These are phyloP conservation scores for Lepidonotus clava DNA, from an alignment of 2,888 invertebrate genomes.

Conservation along the genomic window DNA sequence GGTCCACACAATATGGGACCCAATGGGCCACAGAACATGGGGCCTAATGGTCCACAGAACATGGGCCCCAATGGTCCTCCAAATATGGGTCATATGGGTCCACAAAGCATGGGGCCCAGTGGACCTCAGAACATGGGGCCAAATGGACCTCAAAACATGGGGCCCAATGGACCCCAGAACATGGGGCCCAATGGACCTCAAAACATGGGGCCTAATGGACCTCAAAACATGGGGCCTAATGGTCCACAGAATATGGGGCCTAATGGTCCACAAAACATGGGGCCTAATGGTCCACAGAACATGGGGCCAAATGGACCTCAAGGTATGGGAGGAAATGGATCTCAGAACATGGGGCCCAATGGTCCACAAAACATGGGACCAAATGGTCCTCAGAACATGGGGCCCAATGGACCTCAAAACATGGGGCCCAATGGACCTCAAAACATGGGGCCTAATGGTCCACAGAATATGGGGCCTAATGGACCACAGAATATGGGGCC, in stretches of 20 bases:
- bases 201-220: slow-evolving; percentile 2
- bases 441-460: slow-evolving; percentile 10
- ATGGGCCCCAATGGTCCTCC: slow-evolving; percentile 38
- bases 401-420: slow-evolving; percentile 2
- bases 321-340: background rate
- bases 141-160: slow-evolving; percentile 17
- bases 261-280: background rate
- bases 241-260: slow-evolving; percentile 7
- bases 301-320: background rate
- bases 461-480: slow-evolving; percentile 12
- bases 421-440: slow-evolving; percentile 40
- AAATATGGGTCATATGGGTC: slow-evolving; percentile 3
- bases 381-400: slow-evolving; percentile 20
- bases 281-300: background rate
- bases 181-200: slow-evolving; percentile 28
- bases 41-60: background rate
- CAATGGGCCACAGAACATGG: slow-evolving; percentile 8
- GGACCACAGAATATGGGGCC: slow-evolving; percentile 10
- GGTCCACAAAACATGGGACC: slow-evolving; percentile 17
- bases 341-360: background rate
- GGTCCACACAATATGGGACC: slow-evolving; percentile 9
- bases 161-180: background rate
- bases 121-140: slow-evolving; percentile 5
- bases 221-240: background rate
- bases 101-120: slow-evolving; percentile 13